Conservation (phyloP, 1,140 invertebrate species). For the Helicoverpa zea region DNA sequence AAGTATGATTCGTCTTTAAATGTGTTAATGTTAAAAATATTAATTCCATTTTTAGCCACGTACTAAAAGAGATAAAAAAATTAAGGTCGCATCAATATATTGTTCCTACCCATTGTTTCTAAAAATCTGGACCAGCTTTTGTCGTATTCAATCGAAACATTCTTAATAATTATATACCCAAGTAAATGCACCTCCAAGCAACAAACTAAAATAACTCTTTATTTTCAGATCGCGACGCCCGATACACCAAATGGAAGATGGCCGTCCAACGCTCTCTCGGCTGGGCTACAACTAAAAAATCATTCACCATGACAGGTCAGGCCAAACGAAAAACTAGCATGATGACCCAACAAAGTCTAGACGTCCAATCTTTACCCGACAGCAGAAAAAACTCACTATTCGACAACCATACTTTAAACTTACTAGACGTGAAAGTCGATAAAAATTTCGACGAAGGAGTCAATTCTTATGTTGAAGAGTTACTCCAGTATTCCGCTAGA, state of each 20-base stretch:
- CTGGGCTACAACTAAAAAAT: slow-evolving; percentile 93
- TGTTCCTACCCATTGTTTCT: too few species aligned
- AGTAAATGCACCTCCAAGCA: neutral
- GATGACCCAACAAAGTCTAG: slow-evolving; percentile 59
- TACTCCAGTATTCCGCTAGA: slow-evolving; percentile 72
- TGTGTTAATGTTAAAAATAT: too few species aligned
- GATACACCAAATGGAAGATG: slow-evolving; percentile 97
- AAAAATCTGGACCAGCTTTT: too few species aligned
- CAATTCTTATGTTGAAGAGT: slow-evolving; percentile 68
- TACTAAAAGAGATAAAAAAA: too few species aligned
- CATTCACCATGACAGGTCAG: slow-evolving; percentile 91
- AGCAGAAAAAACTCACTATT: slow-evolving; percentile 67
- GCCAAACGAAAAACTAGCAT: slow-evolving; percentile 77
- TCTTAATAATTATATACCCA: too few species aligned
- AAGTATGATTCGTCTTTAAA: too few species aligned
- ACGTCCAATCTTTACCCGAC: slow-evolving; percentile 55
- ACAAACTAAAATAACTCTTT: slow-evolving; percentile 41
- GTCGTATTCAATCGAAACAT: too few species aligned
- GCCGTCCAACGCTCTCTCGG: slow-evolving; percentile 95
- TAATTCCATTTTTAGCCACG: too few species aligned
- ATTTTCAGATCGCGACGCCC: slow-evolving; percentile 91
- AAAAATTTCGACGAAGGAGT: slow-evolving; percentile 64
- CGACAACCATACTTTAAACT: slow-evolving; percentile 51
- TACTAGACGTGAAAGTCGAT: slow-evolving; percentile 54
- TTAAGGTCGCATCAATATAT: too few species aligned